Conservation (phyloP, 2,113 vertebrate species). For the Vulpes lagopus region DNA sequence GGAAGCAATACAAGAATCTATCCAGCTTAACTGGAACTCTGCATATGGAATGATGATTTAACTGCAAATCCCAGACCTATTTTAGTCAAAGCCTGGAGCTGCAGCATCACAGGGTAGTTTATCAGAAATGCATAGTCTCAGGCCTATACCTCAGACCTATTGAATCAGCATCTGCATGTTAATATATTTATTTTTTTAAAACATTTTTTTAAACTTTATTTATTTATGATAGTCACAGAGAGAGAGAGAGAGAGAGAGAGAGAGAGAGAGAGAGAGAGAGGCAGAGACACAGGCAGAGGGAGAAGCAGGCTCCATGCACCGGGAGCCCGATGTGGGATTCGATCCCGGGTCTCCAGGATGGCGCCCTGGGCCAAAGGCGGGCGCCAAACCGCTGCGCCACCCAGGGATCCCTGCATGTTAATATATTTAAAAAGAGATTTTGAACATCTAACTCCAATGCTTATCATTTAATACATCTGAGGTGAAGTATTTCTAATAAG, state of each 20-base stretch:
- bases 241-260: too few relatives aligned
- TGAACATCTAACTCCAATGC: background rate
- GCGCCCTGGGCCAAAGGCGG: too few relatives aligned
- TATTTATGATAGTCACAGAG: too few relatives aligned
- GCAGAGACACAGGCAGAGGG: too few relatives aligned
- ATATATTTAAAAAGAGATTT: background rate
- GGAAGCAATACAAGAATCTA: background rate
- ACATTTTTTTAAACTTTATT: too few relatives aligned
- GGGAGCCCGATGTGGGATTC: too few relatives aligned
- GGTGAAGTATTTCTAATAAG: background rate
- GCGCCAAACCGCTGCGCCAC: too few relatives aligned
- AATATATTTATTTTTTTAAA: background rate
- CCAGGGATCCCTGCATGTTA: background rate
- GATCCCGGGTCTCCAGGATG: too few relatives aligned
- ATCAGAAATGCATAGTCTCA: background rate
- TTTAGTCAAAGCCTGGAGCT: background rate
- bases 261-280: too few relatives aligned
- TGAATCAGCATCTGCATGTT: background rate
- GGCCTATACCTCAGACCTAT: background rate
- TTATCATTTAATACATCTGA: background rate
- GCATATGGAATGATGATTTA: background rate
- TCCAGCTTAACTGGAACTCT: background rate
- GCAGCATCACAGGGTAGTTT: background rate
- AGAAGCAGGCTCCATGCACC: too few relatives aligned
- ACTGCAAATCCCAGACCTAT: background rate